Evolutionary conservation across 2,797 vertebrate genomes (phyloP), one percentile per base, ranked within the genome.

Genomic region (Pachyuromys duprasi): DNA sequence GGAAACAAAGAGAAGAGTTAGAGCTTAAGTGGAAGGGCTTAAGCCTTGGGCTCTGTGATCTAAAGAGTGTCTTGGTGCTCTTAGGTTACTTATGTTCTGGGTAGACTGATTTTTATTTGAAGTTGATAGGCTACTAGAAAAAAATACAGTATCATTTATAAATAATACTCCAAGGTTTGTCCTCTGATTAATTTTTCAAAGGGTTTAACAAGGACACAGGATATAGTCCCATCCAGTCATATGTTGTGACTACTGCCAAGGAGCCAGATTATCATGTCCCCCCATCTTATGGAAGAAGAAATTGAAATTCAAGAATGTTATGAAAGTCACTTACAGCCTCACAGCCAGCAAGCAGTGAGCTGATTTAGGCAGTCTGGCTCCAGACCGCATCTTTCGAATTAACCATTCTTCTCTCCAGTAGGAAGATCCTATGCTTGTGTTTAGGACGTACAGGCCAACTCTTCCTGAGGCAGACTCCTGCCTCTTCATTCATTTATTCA

Each of bases 281-380:
- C 28, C 33, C 65, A 87, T 49, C 90, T 87, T 76, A 84, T 55
- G 53, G 87, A 65, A 75, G 82, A 92, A 76, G 83, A 92, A 79
- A 75, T 0, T 55, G 63, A 91, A 72, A 74, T 65, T 93, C n/a
- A 28, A 36, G 69, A 65, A 36, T 76, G 70, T 89, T 94, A 80
- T 18, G n/a, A 83, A 91, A 90, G 45, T n/a, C 11, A 26, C 69
- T 75, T 42, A 2, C 0, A 57, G 79, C 78, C 91, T 89, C 55
- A 69, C 60, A 36, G 91, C 63, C 86, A 42, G 18, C 83, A 63
- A 62, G 17, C 7, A 26, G 55, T 67, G 28, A 63, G 2, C 67
- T 93, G 91, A 3, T 1, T 17, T 20, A 33, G 69, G 86, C 72
- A 62, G 89, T 42, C 93, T 86, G 94, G 31, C 82, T 96, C 89